Evolutionary conservation across 2,888 invertebrate species (phyloP), one percentile per base, ranked within the genome.

Genomic region (Biston betularia): DNA sequence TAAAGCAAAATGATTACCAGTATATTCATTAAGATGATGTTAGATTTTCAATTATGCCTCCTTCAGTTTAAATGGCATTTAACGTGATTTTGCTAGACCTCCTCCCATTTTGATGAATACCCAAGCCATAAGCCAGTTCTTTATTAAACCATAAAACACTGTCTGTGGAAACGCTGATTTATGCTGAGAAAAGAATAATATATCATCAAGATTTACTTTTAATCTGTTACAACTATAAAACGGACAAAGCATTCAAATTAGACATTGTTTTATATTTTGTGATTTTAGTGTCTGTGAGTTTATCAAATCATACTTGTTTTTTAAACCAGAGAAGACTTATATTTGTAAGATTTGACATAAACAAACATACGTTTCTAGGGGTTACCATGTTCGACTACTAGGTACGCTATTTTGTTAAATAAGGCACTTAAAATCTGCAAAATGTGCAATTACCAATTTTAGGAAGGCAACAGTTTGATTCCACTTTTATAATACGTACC

Each of bases 81-180:
- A 24, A 24, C 24, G 24, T 24, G 24, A 24, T 24, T 24, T 24
- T 24, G 3, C 24, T 24, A 24, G 24, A 24, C 24, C 24, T n/a
- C n/a, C n/a, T n/a, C 24, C 24, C 24, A 24, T 24, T 24, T 24
- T 24, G 24, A 24, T 24, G 24, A 3, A 24, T 24, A 24, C 24
- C 24, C 24, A 24, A 24, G 24, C 24, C 35, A 49, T 53, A 42
- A 53, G 48, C 50, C 33, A 15, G 57, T 62, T 49, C 56, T 57
- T 48, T 62, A 35, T 34, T 6, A 44, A 53, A 53, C 42, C 34
- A 53, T 66, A 62, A 24, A 24, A 1, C 24, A 66, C 46, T 62
- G 62, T 49, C 65, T 49, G 61, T 58, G 11, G 42, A 46, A 76
- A 79, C 83, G 83, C 84, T 82, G 81, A 81, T 68, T 68, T 68